Base-by-base conservation (phyloP, 2,797 vertebrate genomes). In the Gadopsis marmoratus region DNA sequence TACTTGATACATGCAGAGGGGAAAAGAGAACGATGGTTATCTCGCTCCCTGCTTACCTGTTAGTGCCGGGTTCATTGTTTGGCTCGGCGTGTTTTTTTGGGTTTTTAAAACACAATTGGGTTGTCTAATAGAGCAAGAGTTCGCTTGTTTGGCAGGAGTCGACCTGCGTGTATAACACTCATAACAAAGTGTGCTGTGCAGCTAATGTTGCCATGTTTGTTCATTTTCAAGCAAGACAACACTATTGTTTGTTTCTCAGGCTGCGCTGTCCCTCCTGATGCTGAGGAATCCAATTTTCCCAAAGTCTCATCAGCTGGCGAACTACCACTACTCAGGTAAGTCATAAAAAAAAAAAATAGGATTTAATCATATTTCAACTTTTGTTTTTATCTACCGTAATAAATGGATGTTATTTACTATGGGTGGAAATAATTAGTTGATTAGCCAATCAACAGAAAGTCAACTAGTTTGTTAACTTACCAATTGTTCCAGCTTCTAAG, bases 251-350 rank as follows among this genome's bases (percentile, higher is more conserved):
- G 11, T 88, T 83, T 79, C 87, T 65, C 85, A 99, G 98, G 97
- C 93, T 63, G 94, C 97, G 39, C 93, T 99, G 86, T 95, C 95
- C 68, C 95, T 96, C 71, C 93, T 99, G 91, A 93, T 99, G 66
- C 79, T 99, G 90, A 96, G 92, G 92, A 96, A 83, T 58, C 96
- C 97, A 4, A 84, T 96, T 75, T 94, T 96, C 79, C 90, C 94
- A 0, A 95, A 95, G 79, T 88, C 92, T 43, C 96, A 98, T 80
- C 95, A 95, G 7, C 92, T 99, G 80, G 93, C 94, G 54, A 92
- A 93, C 79, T 99, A 99, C 90, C 98, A 99, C 94, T 99, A 99
- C 95, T 97, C 97, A 92, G 98, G 98, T 98, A 86, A 82, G 91
- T 47, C 55, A 4, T 1, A 1, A 8, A 50, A 26, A 35, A 10